Base-by-base conservation (phyloP, 2,113 vertebrate species). In the Rhabdornis inornatus region DNA sequence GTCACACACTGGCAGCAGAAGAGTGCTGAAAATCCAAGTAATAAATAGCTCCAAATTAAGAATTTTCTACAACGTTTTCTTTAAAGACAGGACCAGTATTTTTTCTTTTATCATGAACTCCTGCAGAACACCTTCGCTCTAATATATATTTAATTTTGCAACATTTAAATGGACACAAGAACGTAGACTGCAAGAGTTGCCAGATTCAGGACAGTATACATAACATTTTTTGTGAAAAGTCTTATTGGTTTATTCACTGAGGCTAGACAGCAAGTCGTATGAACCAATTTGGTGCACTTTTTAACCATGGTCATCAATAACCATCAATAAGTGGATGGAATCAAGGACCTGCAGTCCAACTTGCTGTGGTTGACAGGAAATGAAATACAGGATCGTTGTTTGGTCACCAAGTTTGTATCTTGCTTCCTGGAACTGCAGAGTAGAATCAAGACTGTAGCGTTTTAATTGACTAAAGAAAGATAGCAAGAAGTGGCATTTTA, bases 1-100 rank as follows among this genome's bases (percentile, higher is more conserved):
- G 61, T 92, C 88, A 94, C 83, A 97, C 61, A 94, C 89, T 91
- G 96, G 95, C 89, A 98, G 90, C 92, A 86, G 70, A 89, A 85
- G 82, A 96, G 92, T 97, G 88, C 28, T 77, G 76, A 97, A 97
- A 96, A 49, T 92, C 68, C 19, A 86, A 97, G 91, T 96, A 98
- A 98, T 98, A 98, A 98, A 98, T 98, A 98, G 78, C 65, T 96
- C 89, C 96, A 97, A 98, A 97, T 98, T 57, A 97, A 97, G 91
- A 97, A 95, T 94, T 97, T 97, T 97, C 97, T 98, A 98, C 92
- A 97, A 95, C 94, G 91, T 96, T 94, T 96, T 93, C 93, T 97
- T 94, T 96, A 92, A 97, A 95, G 97, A 97, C 65, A 97, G 95
- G 89, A 96, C 72, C 90, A 80, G 71, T 83, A 94, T 90, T 95